A percentile compares a stretch with the other conserved stretches of the same genome.
These are phyloP conservation scores for Cossypha heuglini DNA, from an alignment of 2,797 vertebrate species.

Conservation along the genomic window DNA sequence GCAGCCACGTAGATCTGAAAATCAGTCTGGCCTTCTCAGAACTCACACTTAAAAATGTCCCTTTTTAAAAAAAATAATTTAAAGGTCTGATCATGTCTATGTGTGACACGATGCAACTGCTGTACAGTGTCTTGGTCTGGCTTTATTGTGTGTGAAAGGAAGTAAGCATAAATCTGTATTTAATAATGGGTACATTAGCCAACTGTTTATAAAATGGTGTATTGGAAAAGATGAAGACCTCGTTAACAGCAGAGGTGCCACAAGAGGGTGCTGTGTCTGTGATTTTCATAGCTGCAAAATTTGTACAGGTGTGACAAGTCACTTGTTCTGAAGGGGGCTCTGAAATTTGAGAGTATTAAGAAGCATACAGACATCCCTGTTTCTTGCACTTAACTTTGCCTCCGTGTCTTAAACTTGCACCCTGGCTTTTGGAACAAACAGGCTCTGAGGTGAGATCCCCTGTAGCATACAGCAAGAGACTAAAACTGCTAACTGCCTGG, in stretches of 20 bases:
- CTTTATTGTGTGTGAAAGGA: neutral
- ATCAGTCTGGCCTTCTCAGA: neutral
- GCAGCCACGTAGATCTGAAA: neutral
- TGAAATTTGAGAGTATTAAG: neutral
- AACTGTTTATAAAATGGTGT: neutral
- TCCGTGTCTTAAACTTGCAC: neutral
- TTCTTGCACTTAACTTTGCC: neutral
- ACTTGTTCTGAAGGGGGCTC: neutral
- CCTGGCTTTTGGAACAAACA: neutral
- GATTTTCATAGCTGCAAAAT: neutral
- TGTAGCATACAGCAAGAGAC: neutral
- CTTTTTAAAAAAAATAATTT: neutral
- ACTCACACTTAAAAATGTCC: neutral
- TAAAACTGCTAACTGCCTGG: neutral
- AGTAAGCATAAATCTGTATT: neutral
- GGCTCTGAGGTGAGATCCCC: neutral
- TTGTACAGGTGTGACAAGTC: neutral
- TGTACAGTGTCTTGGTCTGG: neutral
- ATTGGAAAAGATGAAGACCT: neutral
- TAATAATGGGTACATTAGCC: neutral
- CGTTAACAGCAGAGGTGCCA: neutral
- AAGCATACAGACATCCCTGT: neutral
- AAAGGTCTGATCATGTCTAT: neutral
- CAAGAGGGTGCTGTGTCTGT: slow-evolving; percentile 31
- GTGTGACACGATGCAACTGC: neutral